These are phyloP conservation scores for Corynorhinus townsendii DNA, from an alignment of 2,113 vertebrate species.

Conservation along the genomic window DNA sequence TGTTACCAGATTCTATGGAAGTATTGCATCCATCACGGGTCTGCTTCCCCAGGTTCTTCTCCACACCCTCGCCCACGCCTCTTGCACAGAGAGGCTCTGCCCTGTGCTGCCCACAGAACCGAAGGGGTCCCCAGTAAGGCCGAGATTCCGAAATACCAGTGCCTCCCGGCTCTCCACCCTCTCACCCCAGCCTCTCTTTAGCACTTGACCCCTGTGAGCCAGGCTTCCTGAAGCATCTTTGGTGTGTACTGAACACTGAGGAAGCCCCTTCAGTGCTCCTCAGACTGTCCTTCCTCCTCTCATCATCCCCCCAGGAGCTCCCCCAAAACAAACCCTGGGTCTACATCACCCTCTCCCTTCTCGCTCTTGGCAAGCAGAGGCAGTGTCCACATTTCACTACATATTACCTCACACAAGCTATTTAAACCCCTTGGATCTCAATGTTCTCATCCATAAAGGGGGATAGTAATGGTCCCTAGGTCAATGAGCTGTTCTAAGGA, in stretches of 20 bases:
- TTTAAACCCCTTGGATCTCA: background rate
- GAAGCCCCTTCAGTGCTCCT: background rate
- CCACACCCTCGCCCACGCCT: background rate
- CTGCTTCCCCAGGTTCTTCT: too few species aligned
- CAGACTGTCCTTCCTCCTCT: background rate
- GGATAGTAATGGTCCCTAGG: too few species aligned
- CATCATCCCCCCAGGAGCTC: background rate
- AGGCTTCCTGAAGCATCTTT: background rate
- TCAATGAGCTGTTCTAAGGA: background rate
- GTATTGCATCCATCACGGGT: too few species aligned
- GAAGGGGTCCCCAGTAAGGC: background rate
- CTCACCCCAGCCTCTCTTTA: background rate
- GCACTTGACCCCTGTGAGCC: background rate
- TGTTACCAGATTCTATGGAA: background rate
- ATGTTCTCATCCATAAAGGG: background rate
- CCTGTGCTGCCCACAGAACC: accelerated
- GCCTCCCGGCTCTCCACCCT: background rate
- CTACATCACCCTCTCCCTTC: background rate
- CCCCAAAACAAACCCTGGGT: background rate
- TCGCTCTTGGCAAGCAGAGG: background rate
- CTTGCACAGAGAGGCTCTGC: too few species aligned
- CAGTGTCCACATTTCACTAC: background rate
- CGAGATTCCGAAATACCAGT: background rate
- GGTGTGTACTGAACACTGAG: too few species aligned
- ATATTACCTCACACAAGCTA: background rate